Conservation (phyloP, 2,797 vertebrate species). For the Phalloptychus januarius region DNA sequence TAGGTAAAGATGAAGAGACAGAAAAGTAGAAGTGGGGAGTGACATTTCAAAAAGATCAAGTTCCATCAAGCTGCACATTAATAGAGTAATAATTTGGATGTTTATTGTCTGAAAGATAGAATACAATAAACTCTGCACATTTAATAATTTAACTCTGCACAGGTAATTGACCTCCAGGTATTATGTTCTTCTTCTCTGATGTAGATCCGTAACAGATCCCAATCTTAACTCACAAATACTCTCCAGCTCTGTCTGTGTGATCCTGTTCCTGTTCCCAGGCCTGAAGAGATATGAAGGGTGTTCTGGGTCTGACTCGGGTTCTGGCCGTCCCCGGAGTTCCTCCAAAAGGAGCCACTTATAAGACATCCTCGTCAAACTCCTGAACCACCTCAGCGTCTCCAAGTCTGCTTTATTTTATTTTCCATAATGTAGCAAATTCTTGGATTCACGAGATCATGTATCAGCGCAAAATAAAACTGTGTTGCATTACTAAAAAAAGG, state of each 20-base stretch:
- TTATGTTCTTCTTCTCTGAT: not conserved
- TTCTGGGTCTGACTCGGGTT: not conserved
- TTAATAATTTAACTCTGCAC: slow-evolving; percentile 16
- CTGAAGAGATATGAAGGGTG: not conserved
- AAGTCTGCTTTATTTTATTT: slow-evolving; percentile 17
- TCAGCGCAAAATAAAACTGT: slow-evolving; percentile 13
- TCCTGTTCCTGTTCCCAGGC: not conserved
- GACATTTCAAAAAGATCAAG: slow-evolving; percentile 20
- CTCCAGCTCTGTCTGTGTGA: not conserved
- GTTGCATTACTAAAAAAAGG: slow-evolving; percentile 24
- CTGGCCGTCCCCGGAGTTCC: not conserved
- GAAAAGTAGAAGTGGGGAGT: slow-evolving; percentile 26
- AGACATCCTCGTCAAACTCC: not conserved
- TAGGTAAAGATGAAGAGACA: slow-evolving; percentile 21
- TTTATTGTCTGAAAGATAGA: slow-evolving; percentile 21
- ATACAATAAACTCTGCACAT: slow-evolving; percentile 15
- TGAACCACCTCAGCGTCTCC: not conserved
- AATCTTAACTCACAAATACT: not conserved
- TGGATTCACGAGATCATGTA: slow-evolving; percentile 8
- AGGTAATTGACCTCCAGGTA: not conserved
- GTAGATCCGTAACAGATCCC: not conserved
- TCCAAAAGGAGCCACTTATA: not conserved
- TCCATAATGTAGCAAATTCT: not conserved
- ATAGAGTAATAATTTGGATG: slow-evolving; percentile 33
- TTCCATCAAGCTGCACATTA: slow-evolving; percentile 28